Percentiles rank a stretch among this genome's conserved stretches.
phyloP scores from a whole-genome alignment of 1,140 invertebrate species.

The Temnothorax longispinosus region DNA sequence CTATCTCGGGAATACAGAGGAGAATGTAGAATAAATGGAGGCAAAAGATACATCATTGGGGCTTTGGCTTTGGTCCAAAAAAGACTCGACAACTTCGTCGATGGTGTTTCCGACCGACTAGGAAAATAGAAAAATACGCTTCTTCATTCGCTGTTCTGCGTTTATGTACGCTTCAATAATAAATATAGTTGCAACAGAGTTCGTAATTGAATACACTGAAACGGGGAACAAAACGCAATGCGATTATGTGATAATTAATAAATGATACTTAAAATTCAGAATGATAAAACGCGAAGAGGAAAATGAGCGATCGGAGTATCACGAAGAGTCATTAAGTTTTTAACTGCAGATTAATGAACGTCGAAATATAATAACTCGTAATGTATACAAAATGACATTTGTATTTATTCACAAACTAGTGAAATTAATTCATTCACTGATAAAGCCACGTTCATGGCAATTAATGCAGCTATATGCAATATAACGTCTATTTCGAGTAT shows the following conservation, averaged over 20 bases:
- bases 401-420: neutral
- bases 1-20: conserved; percentile 13
- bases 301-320: neutral
- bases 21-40: conserved; percentile 44
- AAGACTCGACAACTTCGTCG: conserved; percentile 51
- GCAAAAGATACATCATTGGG: conserved; percentile 32
- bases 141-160: neutral
- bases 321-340: neutral
- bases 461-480: neutral
- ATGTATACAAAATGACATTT: conserved; percentile 1
- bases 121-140: conserved; percentile 39
- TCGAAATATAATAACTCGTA: conserved; percentile 22
- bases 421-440: conserved; percentile 32
- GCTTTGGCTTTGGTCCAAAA: conserved; percentile 66
- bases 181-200: conserved; percentile 22
- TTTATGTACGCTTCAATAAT: conserved; percentile 33
- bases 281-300: conserved; percentile 6
- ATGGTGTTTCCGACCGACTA: neutral
- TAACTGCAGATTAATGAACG: neutral
- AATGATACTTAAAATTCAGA: neutral
- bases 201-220: conserved; percentile 19
- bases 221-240: neutral
- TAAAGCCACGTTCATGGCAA: neutral
- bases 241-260: conserved; percentile 4
- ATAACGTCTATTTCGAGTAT: conserved; percentile 15